Evolutionary conservation across 1,140 invertebrate genomes (phyloP), one percentile per base, ranked within the genome.

Genomic region (Pantala flavescens): DNA sequence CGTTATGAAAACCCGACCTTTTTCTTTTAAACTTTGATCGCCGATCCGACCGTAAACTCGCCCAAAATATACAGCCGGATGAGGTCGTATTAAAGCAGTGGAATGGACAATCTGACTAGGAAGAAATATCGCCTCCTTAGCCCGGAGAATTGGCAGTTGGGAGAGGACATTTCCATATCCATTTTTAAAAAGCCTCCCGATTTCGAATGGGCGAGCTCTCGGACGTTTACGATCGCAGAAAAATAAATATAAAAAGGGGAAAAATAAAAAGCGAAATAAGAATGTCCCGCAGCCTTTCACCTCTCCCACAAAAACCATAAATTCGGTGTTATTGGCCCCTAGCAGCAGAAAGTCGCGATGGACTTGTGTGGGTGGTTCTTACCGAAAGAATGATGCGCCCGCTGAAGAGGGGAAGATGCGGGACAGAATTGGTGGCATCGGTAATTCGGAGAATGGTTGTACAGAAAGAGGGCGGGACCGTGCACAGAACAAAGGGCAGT

Each of bases 81-180:
- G 28, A 36, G 28, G 28, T 36, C 28, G 9, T 36, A 36, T 36
- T 36, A 36, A 5, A 36, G 28, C 28, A 36, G 9, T 9, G 28
- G 28, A 36, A 36, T 36, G 28, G 28, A 36, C 28, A 36, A 36
- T 36, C 28, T 9, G 28, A 36, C 28, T 2, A 2, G 49, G 12
- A 63, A 63, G 49, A 16, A 63, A 63, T 63, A 63, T 63, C 49
- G 14, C n/a, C 49, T 16, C n/a, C 49, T 63, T 63, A 36, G 28
- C 49, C 5, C 3, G 12, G 49, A 63, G 49, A 63, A 63, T 36
- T 36, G 49, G 49, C 49, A 63, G 14, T 21, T 16, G 49, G 49
- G 49, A 63, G n/a, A 63, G 49, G 49, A 63, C 12, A 63, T 63
- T 21, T 63, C 49, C 49, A 63, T 63, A 63, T 63, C n/a, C n/a